Conservation (phyloP, 2,888 invertebrate species). For the Cheilosia soror region DNA sequence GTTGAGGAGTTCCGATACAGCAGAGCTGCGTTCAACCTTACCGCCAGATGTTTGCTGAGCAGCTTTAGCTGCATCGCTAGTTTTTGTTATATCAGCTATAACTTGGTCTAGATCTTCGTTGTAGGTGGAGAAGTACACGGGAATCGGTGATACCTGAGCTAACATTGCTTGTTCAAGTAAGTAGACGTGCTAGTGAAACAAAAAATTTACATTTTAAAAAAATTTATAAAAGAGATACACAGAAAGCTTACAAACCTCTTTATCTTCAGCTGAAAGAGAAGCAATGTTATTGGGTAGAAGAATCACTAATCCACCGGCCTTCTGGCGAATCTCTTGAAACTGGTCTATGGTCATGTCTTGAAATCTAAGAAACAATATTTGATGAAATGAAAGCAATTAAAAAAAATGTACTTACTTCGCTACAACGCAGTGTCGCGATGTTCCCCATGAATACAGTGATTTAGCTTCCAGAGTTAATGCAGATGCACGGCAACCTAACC, state of each 20-base stretch:
- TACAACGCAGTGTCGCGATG: conserved; percentile 95
- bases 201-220: not conserved
- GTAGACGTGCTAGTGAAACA: conserved; percentile 87
- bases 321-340: conserved; percentile 89
- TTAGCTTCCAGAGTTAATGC: conserved; percentile 95
- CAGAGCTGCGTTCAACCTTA: conserved; percentile 87
- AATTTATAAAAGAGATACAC: no score
- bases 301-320: conserved; percentile 94
- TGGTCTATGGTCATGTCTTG: conserved; percentile 92
- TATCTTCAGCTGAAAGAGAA: conserved; percentile 87
- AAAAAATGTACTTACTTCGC: conserved; percentile 84
- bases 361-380: conserved; percentile 82
- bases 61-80: conserved; percentile 69
- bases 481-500: conserved; percentile 92
- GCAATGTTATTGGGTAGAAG: conserved; percentile 91
- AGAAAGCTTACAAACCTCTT: conserved; percentile 84
- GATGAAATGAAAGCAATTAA: not conserved
- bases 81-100: conserved; percentile 88
- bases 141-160: conserved; percentile 91
- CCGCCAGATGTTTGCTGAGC: conserved; percentile 34
- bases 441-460: conserved; percentile 92
- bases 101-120: conserved; percentile 90
- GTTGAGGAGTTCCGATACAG: conserved; percentile 92
- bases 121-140: conserved; percentile 94
- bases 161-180: conserved; percentile 92